phyloP scores from a whole-genome alignment of 2,888 invertebrate genomes.

The Glaucopsyche alexis region DNA sequence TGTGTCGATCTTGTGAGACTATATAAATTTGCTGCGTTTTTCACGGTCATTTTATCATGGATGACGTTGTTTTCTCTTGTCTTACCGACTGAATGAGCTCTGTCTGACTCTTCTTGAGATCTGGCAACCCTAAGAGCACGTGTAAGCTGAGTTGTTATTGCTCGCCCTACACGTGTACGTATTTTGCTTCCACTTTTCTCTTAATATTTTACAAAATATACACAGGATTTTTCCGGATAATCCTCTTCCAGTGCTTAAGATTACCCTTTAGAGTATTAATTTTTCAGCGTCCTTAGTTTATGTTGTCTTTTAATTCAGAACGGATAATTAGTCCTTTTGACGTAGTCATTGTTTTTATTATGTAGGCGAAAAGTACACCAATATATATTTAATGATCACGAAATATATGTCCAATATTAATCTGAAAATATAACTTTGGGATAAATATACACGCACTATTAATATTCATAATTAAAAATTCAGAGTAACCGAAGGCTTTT shows the following conservation, averaged over 20 bases:
- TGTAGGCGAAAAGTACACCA: not conserved
- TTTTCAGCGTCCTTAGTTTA: not conserved
- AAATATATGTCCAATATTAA: not conserved
- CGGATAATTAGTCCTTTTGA: not conserved
- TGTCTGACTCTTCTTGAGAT: too few relatives aligned
- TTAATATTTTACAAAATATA: slow-evolving; percentile 11
- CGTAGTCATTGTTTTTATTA: not conserved
- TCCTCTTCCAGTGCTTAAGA: not conserved
- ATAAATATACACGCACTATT: not conserved
- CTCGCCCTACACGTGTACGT: not conserved
- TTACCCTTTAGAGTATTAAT: not conserved
- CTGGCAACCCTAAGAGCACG: not conserved
- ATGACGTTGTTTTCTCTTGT: not conserved
- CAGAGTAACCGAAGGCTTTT: not conserved
- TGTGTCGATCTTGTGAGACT: too few relatives aligned
- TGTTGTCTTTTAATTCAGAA: not conserved
- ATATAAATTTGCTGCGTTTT: too few relatives aligned
- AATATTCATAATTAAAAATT: slow-evolving; percentile 1
- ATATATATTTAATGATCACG: not conserved
- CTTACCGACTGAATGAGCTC: not conserved
- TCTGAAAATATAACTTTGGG: not conserved
- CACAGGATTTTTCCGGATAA: not conserved
- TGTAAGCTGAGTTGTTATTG: not conserved
- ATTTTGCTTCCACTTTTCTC: not conserved
- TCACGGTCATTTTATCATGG: too few relatives aligned